Conservation (phyloP, 1,140 invertebrate species). For the Dolichoris vasculosae region DNA sequence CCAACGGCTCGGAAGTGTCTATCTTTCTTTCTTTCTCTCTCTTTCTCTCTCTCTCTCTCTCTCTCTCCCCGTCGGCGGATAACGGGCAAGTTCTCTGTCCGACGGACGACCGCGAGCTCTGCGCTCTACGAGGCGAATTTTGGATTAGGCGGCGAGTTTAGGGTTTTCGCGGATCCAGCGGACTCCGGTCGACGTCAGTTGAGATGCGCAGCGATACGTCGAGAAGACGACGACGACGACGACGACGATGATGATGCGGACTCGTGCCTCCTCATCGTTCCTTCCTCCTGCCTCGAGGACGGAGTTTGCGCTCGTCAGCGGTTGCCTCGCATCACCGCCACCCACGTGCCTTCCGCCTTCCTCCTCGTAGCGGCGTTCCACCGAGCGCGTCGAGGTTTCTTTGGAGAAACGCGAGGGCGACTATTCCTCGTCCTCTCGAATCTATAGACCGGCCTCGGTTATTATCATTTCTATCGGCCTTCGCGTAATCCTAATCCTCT, state of each 20-base stretch:
- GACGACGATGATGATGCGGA: conserved; percentile 47
- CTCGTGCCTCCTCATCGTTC: conserved; percentile 40
- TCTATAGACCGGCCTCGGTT: not conserved
- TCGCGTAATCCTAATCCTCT: not conserved
- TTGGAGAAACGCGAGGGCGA: not conserved
- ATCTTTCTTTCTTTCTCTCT: no score
- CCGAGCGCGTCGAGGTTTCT: not conserved
- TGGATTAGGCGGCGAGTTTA: not conserved
- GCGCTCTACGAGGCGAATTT: not conserved
- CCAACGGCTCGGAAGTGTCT: no score
- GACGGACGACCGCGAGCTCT: not conserved
- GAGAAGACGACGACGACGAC: conserved; percentile 40
- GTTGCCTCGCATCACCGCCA: not conserved
- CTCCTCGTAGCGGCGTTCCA: not conserved
- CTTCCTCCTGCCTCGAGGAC: conserved; percentile 1
- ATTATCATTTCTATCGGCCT: not conserved
- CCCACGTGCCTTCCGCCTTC: not conserved
- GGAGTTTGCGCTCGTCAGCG: conserved; percentile 26
- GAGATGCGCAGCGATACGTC: conserved; percentile 26
- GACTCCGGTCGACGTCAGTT: conserved; percentile 43
- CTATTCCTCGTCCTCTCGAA: not conserved
- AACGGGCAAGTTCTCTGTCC: not conserved
- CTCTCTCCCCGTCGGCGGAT: not conserved
- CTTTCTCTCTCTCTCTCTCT: no score
- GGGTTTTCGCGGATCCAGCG: not conserved